phyloP scores from a whole-genome alignment of 2,797 vertebrate genomes.

The Sebastes steindachneri region DNA sequence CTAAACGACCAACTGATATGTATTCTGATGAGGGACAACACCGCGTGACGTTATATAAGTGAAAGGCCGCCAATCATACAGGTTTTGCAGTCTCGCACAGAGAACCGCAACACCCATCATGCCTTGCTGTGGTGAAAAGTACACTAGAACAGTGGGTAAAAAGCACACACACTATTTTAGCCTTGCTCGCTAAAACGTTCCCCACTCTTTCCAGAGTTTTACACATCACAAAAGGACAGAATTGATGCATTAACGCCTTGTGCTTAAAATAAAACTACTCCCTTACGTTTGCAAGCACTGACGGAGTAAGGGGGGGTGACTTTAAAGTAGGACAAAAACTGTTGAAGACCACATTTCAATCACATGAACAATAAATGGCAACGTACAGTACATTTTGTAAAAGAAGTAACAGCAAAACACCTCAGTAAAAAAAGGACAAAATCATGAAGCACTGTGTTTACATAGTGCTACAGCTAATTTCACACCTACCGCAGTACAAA shows the following conservation, averaged over 20 bases:
- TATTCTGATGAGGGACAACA: slow-evolving; percentile 30
- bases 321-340: slow-evolving; percentile 43
- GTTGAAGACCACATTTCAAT: slow-evolving; percentile 64
- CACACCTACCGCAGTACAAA: slow-evolving; percentile 66
- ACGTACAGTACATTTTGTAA: slow-evolving; percentile 55
- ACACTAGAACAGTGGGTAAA: slow-evolving; percentile 24
- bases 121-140: slow-evolving; percentile 63
- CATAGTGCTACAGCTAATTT: slow-evolving; percentile 69
- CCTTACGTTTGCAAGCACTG: slow-evolving; percentile 30
- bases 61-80: slow-evolving; percentile 78
- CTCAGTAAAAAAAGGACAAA: slow-evolving; percentile 55
- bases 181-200: slow-evolving; percentile 18
- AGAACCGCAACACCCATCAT: slow-evolving; percentile 78
- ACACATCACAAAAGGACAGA: slow-evolving; percentile 32
- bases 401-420: slow-evolving; percentile 62
- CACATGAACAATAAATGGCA: slow-evolving; percentile 65
- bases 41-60: slow-evolving; percentile 6
- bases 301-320: slow-evolving; percentile 25
- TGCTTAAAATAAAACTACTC: slow-evolving; percentile 44
- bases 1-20: slow-evolving; percentile 60
- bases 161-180: slow-evolving; percentile 24
- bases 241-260: slow-evolving; percentile 18
- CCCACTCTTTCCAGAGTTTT: slow-evolving; percentile 33
- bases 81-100: slow-evolving; percentile 56
- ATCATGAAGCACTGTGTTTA: slow-evolving; percentile 63